These are phyloP conservation scores for Tipula confusa DNA, from an alignment of 2,888 invertebrate species.

Conservation along the genomic window DNA sequence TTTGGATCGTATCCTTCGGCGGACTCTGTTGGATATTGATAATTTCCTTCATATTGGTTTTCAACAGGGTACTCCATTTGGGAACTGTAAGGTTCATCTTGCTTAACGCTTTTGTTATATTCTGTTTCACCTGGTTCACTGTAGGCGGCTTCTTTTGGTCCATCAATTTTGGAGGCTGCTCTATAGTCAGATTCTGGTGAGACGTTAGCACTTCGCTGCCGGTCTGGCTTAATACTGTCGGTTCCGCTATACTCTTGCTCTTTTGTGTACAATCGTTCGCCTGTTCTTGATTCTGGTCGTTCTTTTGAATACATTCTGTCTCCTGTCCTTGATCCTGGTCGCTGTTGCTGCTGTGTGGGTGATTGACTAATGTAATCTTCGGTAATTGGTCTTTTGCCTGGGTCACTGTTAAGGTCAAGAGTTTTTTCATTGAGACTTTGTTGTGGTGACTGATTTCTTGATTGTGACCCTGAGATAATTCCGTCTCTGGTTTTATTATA, in stretches of 20 bases:
- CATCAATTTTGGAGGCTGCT: background rate
- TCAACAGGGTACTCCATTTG: slow-evolving; percentile 32
- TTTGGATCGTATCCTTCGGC: slow-evolving; percentile 29
- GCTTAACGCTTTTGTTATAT: background rate
- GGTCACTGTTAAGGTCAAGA: background rate
- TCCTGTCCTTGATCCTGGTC: slow-evolving; percentile 27
- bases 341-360: slow-evolving; percentile 29
- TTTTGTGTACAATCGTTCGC: slow-evolving; percentile 15
- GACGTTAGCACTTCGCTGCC: background rate
- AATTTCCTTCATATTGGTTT: slow-evolving; percentile 36
- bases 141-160: background rate
- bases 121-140: slow-evolving; percentile 32
- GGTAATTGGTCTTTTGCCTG: background rate
- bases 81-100: slow-evolving; percentile 7
- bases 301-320: background rate
- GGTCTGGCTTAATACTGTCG: background rate
- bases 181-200: slow-evolving; percentile 34
- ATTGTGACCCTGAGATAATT: background rate
- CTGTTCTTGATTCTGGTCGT: slow-evolving; percentile 29
- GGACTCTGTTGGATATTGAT: slow-evolving; percentile 35
- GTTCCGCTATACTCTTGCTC: background rate
- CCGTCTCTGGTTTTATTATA: background rate
- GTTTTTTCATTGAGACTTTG: background rate
- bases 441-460: background rate
- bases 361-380: background rate